These are phyloP conservation scores for Myotis lucifugus DNA, from an alignment of 2,113 vertebrate genomes.

Conservation along the genomic window DNA sequence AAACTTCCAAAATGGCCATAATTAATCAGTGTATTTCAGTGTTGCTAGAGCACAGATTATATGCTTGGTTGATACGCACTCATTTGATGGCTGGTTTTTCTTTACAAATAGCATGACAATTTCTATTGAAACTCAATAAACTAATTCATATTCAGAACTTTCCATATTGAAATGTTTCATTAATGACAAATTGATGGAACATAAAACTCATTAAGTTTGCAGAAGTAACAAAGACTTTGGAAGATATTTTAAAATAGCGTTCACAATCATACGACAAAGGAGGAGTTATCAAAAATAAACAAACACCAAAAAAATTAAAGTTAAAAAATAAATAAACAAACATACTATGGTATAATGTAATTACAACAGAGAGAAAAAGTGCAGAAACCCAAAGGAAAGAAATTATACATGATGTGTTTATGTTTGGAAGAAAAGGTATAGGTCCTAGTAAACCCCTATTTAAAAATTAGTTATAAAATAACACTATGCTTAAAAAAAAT, in stretches of 20 bases:
- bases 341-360: not conserved
- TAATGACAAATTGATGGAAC: not conserved
- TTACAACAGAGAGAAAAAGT: not conserved
- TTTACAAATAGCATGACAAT: not conserved
- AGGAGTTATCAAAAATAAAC: slow-evolving; percentile 16
- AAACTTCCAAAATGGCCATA: not conserved
- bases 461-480: not conserved
- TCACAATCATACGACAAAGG: not conserved
- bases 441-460: not conserved
- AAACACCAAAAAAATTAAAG: not conserved
- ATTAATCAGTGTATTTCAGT: not conserved
- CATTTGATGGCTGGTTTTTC: not conserved
- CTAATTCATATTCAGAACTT: slow-evolving; percentile 21
- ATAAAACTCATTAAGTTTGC: slow-evolving; percentile 9
- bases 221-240: not conserved
- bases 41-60: not conserved
- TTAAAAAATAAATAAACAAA: not conserved
- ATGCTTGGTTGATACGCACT: not conserved
- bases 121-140: slow-evolving; percentile 25
- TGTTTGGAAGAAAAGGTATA: not conserved
- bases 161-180: not conserved
- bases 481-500: not conserved
- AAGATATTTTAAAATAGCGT: slow-evolving; percentile 15
- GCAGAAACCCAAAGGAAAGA: not conserved
- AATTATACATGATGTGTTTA: not conserved